These are phyloP conservation scores for Eremophila alpestris DNA, from an alignment of 2,797 vertebrate species.

Conservation along the genomic window DNA sequence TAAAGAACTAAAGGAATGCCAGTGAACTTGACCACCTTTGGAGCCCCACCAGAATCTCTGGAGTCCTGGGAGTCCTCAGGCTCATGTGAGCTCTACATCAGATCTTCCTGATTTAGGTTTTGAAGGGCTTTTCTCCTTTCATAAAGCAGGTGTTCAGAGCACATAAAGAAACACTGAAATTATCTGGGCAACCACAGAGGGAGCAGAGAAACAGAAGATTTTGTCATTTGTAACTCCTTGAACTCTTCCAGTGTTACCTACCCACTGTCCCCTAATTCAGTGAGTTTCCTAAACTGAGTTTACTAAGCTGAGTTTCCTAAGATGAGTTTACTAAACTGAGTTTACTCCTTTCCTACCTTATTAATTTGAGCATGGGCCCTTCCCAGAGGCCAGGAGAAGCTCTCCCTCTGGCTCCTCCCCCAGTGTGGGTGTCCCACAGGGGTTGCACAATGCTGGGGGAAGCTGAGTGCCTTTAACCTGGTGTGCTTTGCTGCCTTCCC, in stretches of 20 bases:
- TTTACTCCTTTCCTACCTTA: background rate
- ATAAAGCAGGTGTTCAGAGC: background rate
- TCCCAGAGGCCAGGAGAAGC: background rate
- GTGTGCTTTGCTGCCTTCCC: background rate
- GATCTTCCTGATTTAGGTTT: background rate
- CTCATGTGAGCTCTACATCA: fast-evolving
- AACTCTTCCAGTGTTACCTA: background rate
- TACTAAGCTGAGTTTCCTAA: background rate
- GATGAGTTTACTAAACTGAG: background rate
- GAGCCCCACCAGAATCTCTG: background rate
- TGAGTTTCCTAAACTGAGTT: background rate
- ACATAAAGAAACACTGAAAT: background rate
- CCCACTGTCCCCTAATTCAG: background rate
- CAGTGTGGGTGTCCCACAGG: background rate
- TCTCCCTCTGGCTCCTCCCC: background rate
- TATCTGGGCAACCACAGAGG: background rate
- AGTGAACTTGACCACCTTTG: background rate
- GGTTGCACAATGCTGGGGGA: background rate
- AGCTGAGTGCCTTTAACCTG: background rate
- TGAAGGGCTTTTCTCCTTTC: background rate
- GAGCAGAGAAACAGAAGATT: background rate
- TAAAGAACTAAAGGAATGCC: background rate
- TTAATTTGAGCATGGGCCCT: background rate
- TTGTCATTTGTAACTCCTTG: background rate
- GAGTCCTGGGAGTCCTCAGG: background rate